Base-by-base conservation (phyloP, 2,113 vertebrate genomes). In the Cyanoderma ruficeps region DNA sequence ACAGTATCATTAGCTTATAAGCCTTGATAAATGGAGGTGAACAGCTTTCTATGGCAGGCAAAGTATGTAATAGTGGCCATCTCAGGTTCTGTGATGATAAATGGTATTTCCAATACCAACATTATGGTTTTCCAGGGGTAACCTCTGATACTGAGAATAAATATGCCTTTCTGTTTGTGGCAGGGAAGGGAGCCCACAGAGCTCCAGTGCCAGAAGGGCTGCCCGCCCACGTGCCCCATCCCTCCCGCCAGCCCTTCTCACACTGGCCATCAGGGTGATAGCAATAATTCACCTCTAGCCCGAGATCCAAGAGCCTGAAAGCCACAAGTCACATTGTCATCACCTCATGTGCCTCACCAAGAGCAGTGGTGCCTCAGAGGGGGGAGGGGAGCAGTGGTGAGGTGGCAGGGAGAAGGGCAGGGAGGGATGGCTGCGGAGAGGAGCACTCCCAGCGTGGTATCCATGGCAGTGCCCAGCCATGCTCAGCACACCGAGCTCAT, bases 331-430 rank as follows among this genome's bases (percentile, higher is more conserved):
- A 67, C 18, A 6, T 3, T 30, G 2, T 22, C 87, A n/a, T 47
- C 46, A 9, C 30, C 55, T 20, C 15, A 5, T 3, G 2, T 8
- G 25, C 59, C 52, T 57, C 3, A 3, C 23, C 31, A 25, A 7
- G 13, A 53, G 56, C 23, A 7, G 30, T 1, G n/a, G 46, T n/a
- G 33, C 55, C 65, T 13, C 10, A 1, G 77, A 39, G 14, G 56
- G 23, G 31, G 30, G 49, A 59, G 60, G 19, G 63, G 12, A 68
- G 42, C 17, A 5, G 15, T 0, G 4, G 17, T 8, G 47, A 35
- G 56, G n/a, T 12, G 1, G 4, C 23, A 7, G 0, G 0, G 4
- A 46, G 71, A 44, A 42, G 52, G 50, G 17, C 2, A 0, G 49
- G 35, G 25, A 63, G 72, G 41, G 30, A 71, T 35, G 33, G 14